Evolutionary conservation across 2,113 vertebrate genomes (phyloP).

Genomic region (Columbina picui): DNA sequence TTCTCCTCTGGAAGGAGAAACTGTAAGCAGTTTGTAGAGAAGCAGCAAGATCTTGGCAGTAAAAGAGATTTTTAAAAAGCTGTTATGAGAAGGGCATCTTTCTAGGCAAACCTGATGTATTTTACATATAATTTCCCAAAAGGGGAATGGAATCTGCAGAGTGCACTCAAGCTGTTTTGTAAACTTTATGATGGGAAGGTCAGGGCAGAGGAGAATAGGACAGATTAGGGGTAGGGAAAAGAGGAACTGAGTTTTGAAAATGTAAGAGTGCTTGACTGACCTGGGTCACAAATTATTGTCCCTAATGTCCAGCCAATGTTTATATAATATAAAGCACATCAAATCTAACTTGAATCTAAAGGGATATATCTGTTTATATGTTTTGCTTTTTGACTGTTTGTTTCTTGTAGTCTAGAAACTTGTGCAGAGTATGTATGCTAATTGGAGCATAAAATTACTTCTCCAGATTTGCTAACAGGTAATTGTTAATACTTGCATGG

Average conservation of each 20-base stretch:
- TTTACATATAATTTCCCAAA: neutral
- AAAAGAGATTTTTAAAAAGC: neutral
- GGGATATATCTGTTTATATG: neutral
- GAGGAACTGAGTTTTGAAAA: neutral
- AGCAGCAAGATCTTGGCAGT: neutral
- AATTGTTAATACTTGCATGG: neutral
- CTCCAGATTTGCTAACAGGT: neutral
- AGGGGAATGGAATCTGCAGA: neutral
- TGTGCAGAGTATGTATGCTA: neutral
- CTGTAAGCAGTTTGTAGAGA: neutral
- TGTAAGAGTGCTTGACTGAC: neutral
- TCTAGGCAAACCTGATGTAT: neutral
- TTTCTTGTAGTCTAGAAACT: neutral
- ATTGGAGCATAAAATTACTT: neutral
- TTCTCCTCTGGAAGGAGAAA: neutral
- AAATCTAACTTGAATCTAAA: neutral
- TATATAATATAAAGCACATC: neutral
- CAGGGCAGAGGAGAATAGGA: neutral
- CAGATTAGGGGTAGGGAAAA: neutral
- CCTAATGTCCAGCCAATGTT: neutral
- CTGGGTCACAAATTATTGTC: neutral
- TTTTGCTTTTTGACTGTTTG: neutral
- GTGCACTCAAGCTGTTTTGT: neutral
- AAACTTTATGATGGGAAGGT: neutral
- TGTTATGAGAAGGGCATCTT: neutral